A percentile compares a stretch with the other conserved stretches of the same genome.
Conservation (phyloP, 2,113 vertebrate genomes). For the Orycteropus afer region DNA sequence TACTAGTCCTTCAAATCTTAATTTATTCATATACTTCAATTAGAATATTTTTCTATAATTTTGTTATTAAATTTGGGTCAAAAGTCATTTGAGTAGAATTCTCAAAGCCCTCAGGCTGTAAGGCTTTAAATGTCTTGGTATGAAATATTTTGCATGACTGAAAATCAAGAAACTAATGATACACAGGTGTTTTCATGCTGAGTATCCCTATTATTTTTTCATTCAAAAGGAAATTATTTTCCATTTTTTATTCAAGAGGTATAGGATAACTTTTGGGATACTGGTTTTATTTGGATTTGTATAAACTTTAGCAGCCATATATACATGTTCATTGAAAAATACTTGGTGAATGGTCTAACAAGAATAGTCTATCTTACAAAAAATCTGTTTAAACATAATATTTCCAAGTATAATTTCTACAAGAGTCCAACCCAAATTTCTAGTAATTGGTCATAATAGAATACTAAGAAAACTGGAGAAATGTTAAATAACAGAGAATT, state of each 20-base stretch:
- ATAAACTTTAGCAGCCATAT: conserved; percentile 39
- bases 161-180: neutral
- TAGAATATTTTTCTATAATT: neutral
- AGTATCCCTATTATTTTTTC: neutral
- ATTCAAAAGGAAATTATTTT: conserved; percentile 28
- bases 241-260: conserved; percentile 15
- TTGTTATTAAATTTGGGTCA: neutral
- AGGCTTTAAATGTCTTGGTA: neutral
- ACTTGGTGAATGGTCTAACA: neutral
- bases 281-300: conserved; percentile 47
- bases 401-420: neutral
- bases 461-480: neutral
- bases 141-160: conserved; percentile 22
- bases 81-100: neutral
- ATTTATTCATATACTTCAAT: neutral
- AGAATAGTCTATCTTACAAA: conserved; percentile 25
- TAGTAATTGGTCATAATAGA: neutral
- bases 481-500: neutral
- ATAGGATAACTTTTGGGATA: neutral
- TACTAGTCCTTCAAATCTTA: neutral
- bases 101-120: neutral
- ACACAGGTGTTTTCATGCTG: neutral
- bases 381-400: neutral
- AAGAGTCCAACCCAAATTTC: neutral
- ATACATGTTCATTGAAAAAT: conserved; percentile 30